Conservation (phyloP, 2,113 vertebrate species). For the Chamaetylas fuelleborni region DNA sequence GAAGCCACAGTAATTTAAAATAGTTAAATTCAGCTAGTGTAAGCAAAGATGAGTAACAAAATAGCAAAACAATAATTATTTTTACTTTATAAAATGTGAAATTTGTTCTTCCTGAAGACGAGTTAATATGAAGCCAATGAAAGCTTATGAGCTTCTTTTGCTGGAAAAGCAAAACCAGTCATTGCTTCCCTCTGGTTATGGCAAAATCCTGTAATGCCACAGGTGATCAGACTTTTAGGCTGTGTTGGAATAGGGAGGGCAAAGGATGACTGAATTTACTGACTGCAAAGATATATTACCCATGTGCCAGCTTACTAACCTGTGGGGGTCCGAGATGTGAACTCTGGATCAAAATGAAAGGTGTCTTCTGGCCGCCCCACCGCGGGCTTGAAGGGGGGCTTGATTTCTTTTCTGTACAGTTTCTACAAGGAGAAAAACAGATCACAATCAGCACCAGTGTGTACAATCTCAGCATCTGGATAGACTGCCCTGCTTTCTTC, state of each 20-base stretch:
- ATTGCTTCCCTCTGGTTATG: neutral
- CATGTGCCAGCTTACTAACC: conserved; percentile 63
- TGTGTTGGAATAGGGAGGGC: neutral
- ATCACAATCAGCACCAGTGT: neutral
- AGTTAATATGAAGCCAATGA: neutral
- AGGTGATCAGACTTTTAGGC: neutral
- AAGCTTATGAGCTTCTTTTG: neutral
- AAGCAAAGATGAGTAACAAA: neutral
- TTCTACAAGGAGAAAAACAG: conserved; percentile 72
- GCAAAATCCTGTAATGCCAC: neutral
- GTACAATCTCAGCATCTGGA: neutral
- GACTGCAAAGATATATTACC: neutral
- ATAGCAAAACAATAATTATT: neutral
- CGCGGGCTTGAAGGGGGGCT: conserved; percentile 92
- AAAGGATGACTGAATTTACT: neutral
- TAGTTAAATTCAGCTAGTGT: neutral
- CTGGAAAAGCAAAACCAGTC: neutral
- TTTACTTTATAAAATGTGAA: neutral
- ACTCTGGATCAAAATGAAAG: conserved; percentile 96
- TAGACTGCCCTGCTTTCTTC: fast-evolving
- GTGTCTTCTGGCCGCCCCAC: conserved; percentile 95
- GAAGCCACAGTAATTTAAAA: neutral
- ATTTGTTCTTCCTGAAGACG: neutral
- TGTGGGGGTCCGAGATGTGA: conserved; percentile 93
- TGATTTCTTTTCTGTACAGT: conserved; percentile 88